Base-by-base conservation (phyloP, 2,797 vertebrate species). In the Microctenopoma steveboyesi region DNA sequence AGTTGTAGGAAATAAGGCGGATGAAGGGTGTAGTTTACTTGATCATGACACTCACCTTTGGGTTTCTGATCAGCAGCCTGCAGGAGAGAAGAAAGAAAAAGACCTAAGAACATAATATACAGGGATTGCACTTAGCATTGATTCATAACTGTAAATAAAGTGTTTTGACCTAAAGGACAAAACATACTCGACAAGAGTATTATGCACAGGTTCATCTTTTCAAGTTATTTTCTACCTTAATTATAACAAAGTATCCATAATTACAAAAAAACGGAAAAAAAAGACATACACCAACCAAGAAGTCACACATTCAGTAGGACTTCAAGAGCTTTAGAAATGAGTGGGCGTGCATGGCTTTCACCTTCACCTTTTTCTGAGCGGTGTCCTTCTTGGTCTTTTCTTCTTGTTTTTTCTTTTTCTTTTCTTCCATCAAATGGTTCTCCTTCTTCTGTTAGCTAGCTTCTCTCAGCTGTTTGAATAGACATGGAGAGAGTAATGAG, bases 381-480 rank as follows among this genome's bases (percentile, higher is more conserved):
- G 94, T 86, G 94, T 98, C 97, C 94, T 97, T 98, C 96, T 98
- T 98, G 92, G 94, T 95, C 94, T 97, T 97, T 92, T 97, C 96
- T 95, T 97, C 96, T 95, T 96, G 96, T 91, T 95, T 97, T 96
- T 97, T 97, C 95, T 94, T 97, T 98, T 92, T 98, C 96, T 96
- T 98, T 97, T 99, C 97, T 99, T 99, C 98, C 98, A 99, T 99
- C 97, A 99, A 99, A 98, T 93, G 96, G 94, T 96, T 95, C 95
- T 97, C 96, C 95, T 89, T 93, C 92, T 95, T 92, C 93, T 95
- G 94, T 94, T 92, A 18, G 94, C 93, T 94, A 93, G 93, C 92
- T 95, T 94, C 94, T 96, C 95, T 95, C 95, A 96, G 87, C 84
- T 88, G 86, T 79, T 33, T 13, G 76, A 72, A 43, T 43, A 72